phyloP scores from a whole-genome alignment of 2,797 vertebrate genomes.

The Euphonia xanthogaster region DNA sequence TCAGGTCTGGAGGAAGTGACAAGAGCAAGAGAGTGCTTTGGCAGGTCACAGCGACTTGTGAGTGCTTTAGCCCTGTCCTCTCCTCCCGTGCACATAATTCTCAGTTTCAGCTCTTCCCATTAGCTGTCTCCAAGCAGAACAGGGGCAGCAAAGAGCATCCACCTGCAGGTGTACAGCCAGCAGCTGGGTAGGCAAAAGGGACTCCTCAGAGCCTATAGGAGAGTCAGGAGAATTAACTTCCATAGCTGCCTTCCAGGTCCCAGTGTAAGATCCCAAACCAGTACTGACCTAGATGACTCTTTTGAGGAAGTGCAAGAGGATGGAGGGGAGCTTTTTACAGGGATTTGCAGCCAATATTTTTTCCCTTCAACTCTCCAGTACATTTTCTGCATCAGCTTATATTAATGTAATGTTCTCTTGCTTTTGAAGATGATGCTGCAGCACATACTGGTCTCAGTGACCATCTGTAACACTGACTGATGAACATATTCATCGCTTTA shows the following conservation, averaged over 20 bases:
- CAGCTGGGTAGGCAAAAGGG: background rate
- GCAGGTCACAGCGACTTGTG: background rate
- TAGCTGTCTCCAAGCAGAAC: background rate
- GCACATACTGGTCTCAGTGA: background rate
- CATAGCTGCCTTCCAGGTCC: background rate
- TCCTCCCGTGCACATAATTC: rapidly evolving
- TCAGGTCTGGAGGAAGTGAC: background rate
- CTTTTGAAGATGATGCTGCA: background rate
- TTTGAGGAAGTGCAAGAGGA: background rate
- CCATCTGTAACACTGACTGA: background rate
- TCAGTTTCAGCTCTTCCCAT: background rate
- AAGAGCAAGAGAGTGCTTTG: background rate
- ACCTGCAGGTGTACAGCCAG: background rate
- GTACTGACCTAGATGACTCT: background rate
- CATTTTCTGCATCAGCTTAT: background rate
- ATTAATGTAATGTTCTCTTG: background rate
- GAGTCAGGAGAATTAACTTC: background rate
- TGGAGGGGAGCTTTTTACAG: background rate
- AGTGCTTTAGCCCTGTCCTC: background rate
- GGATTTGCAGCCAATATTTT: background rate
- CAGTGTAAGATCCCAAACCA: background rate
- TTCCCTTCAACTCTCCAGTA: background rate
- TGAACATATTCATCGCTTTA: background rate
- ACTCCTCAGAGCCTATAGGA: background rate
- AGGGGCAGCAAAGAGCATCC: background rate